These are phyloP conservation scores for Sorex fumeus DNA, from an alignment of 2,113 vertebrate species.

Conservation along the genomic window DNA sequence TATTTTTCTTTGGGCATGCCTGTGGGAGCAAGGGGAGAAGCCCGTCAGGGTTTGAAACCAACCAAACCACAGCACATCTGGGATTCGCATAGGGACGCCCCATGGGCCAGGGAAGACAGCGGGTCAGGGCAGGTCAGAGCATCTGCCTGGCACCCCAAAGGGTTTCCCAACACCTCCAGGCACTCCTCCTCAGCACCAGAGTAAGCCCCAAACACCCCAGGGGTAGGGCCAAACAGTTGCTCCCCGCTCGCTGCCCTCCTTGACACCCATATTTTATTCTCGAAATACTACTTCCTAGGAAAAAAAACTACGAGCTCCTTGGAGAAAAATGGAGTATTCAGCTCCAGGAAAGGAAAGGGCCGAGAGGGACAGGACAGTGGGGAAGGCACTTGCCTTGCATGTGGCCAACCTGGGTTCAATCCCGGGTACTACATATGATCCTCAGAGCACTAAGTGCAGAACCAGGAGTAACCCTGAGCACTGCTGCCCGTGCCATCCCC, in stretches of 20 bases:
- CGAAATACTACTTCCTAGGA: constrained; percentile 41
- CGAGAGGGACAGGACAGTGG: not conserved
- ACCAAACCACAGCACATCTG: constrained; percentile 46
- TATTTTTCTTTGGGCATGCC: constrained; percentile 99
- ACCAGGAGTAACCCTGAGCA: not conserved
- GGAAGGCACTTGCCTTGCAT: not conserved
- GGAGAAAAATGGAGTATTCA: constrained; percentile 43
- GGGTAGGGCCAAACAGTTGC: too few relatives aligned
- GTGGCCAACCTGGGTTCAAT: too few relatives aligned
- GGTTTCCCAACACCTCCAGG: too few relatives aligned
- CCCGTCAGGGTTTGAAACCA: constrained; percentile 61
- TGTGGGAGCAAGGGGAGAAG: constrained; percentile 88
- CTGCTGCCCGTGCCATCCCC: too few relatives aligned
- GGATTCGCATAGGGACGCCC: not conserved
- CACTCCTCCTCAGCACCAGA: too few relatives aligned
- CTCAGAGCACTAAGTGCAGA: not conserved
- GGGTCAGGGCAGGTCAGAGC: too few relatives aligned
- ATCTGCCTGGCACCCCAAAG: too few relatives aligned
- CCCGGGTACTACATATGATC: too few relatives aligned
- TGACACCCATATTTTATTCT: constrained; percentile 39
- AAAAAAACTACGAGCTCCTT: constrained; percentile 20
- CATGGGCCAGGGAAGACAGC: too few relatives aligned
- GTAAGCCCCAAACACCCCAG: too few relatives aligned
- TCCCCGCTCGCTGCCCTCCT: too few relatives aligned
- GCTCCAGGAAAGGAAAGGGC: not conserved